phyloP scores from a whole-genome alignment of 2,797 vertebrate species.

The Nannoperca obscura region DNA sequence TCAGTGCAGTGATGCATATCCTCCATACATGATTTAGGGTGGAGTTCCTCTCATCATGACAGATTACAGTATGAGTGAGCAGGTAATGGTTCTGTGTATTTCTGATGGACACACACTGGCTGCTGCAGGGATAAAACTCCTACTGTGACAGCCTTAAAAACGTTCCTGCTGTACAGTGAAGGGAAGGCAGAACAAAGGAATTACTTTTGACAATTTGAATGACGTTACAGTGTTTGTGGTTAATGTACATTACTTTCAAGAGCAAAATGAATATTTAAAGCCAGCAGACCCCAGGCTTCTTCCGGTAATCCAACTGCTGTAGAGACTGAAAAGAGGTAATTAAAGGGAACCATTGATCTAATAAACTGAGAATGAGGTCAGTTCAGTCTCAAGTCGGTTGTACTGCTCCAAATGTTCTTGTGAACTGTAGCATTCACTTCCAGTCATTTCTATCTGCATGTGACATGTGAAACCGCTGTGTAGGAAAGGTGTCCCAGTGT shows the following conservation, averaged over 20 bases:
- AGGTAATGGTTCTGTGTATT: neutral
- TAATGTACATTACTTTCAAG: conserved; percentile 21
- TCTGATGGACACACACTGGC: conserved; percentile 3
- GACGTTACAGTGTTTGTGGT: conserved; percentile 33
- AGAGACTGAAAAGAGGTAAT: conserved; percentile 61
- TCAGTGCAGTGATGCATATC: neutral
- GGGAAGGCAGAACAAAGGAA: neutral
- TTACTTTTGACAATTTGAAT: conserved; percentile 30
- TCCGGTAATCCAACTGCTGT: conserved; percentile 49
- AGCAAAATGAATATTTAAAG: conserved; percentile 47
- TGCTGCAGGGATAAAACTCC: conserved; percentile 12
- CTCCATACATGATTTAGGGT: neutral
- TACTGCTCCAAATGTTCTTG: conserved; percentile 26
- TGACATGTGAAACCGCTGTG: neutral
- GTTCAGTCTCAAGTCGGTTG: conserved; percentile 45
- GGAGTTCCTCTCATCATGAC: neutral
- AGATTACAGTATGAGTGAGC: too few relatives aligned
- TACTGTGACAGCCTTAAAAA: neutral
- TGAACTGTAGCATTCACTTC: conserved; percentile 1
- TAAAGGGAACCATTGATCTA: conserved; percentile 58
- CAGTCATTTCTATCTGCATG: conserved; percentile 1
- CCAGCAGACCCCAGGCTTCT: conserved; percentile 20
- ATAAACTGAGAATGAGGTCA: conserved; percentile 63
- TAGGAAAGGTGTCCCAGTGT: too few relatives aligned
- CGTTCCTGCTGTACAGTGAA: neutral